phyloP scores from a whole-genome alignment of 2,797 vertebrate genomes.

The Xiphorhynchus erythropygius region DNA sequence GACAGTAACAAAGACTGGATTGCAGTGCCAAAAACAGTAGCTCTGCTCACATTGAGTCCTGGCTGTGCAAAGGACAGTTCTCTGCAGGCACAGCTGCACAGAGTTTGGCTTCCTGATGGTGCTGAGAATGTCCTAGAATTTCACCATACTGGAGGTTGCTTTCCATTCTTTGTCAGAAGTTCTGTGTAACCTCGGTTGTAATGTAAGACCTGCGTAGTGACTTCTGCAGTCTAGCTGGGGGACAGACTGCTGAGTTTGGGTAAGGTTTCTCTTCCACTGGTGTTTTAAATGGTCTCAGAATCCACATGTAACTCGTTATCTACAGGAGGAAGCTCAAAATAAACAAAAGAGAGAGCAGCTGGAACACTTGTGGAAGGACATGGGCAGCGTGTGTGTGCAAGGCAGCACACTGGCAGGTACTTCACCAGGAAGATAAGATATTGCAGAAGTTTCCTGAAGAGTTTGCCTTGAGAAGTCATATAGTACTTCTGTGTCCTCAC shows the following conservation, averaged over 20 bases:
- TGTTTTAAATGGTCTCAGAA: not conserved
- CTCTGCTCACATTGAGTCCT: not conserved
- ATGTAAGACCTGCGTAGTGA: not conserved
- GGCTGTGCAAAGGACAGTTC: not conserved
- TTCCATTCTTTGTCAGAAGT: not conserved
- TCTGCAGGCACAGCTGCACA: not conserved
- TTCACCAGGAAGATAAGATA: not conserved
- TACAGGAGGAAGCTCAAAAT: constrained; percentile 82
- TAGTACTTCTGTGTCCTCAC: not conserved
- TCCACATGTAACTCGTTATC: not conserved
- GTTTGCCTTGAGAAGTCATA: not conserved
- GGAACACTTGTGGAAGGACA: constrained; percentile 86
- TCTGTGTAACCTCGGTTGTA: not conserved
- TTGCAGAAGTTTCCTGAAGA: not conserved
- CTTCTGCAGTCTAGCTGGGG: not conserved
- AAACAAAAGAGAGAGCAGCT: constrained; percentile 87
- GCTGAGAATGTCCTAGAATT: not conserved
- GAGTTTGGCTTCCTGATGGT: not conserved
- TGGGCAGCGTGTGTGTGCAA: constrained; percentile 83
- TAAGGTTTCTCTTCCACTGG: not conserved
- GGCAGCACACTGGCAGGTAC: constrained; percentile 74
- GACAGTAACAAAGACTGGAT: not conserved
- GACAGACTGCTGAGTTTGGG: not conserved
- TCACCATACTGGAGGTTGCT: not conserved
- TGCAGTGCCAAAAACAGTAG: not conserved